Base-by-base conservation (phyloP, 2,113 vertebrate genomes). In the Dinomys branickii region DNA sequence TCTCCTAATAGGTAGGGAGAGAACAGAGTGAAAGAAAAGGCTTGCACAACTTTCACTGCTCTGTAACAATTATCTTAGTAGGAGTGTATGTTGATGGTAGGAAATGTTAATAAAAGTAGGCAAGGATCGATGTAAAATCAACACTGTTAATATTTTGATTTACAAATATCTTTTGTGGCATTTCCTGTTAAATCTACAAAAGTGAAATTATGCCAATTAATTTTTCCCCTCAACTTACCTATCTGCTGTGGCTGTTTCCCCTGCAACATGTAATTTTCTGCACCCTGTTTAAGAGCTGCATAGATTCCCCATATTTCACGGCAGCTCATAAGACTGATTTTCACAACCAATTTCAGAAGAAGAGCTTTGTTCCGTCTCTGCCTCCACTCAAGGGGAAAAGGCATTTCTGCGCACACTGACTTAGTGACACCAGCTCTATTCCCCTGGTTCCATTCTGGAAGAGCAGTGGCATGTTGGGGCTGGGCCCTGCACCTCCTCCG, bases 161-260 rank as follows among this genome's bases (percentile, higher is more conserved):
- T n/a, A 1, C 58, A 56, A n/a, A 17, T 73, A 12, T 4, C 38
- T 16, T 73, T 78, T 41, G 52, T 22, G 35, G 11, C 47, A 65
- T 87, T 91, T 59, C 63, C 61, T 14, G 3, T 71, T 96, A 91
- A 69, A 41, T 30, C 38, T 41, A 10, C 35, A 4, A 41, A 33
- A 56, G 59, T 10, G 28, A 82, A 28, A 35, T n/a, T 50, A 11
- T 22, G 3, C 41, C 56, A n/a, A 0, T 20, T 16, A 47, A 11
- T 4, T 56, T 10, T 47, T 35, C 5, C 52, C 71, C 24, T 90
- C 47, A 3, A 7, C 30, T 38, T 47, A 0, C 2, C 85, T 26
- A 0, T 13, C 2, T 0, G 0, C 33, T 9, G 44, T 50, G 38
- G 50, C n/a, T 4, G 0, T 22, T 50, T 47, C 2, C 61, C 9